Evolutionary conservation across 2,888 invertebrate genomes (phyloP), one percentile per base, ranked within the genome.

Genomic region (Acanthosepion esculentum): DNA sequence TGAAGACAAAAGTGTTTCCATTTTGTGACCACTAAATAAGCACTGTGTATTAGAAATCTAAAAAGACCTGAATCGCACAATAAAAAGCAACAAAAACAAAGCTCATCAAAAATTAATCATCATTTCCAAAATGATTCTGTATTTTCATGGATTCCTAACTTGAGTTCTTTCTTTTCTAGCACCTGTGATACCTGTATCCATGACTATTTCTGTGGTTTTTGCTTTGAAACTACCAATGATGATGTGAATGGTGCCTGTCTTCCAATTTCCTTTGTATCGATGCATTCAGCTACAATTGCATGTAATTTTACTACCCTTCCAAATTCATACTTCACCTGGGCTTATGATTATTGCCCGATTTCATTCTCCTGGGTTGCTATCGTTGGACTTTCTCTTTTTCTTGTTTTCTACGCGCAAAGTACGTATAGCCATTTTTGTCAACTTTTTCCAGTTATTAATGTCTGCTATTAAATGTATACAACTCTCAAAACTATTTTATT

Each of bases 361-460:
- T 96, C 97, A 0, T n/a, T 95, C 55, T 97, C 96, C 26, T 97
- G 97, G 97, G 94, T 97, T 91, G 96, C 97, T 3, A 96, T 98
- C n/a, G 64, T 96, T 5, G 97, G 97, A n/a, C 95, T 98, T 78
- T 96, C 96, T 29, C 94, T 97, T n/a, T 98, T 98, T 95, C 96
- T 98, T n/a, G 95, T 97, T 91, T 97, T 96, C 95, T 98, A 97
- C 96, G 97, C 97, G 50, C 97, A 98, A 95, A 97, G 97, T 97
- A 94, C 92, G 94, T 29, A 92, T 64, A 29, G 29, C 59, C 23
- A 20, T 23, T 59, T 78, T 78, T n/a, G n/a, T n/a, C n/a, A n/a
- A n/a, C n/a, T n/a, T 78, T n/a, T n/a, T 78, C 29, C 29, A 23
- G 23, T 59, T 59, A 23, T 23, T 59, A 23, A 59, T 23, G 20